Percentiles rank a stretch among this genome's conserved stretches.
Conservation (phyloP, 2,888 invertebrate species). For the Liodrosophila aerea region DNA sequence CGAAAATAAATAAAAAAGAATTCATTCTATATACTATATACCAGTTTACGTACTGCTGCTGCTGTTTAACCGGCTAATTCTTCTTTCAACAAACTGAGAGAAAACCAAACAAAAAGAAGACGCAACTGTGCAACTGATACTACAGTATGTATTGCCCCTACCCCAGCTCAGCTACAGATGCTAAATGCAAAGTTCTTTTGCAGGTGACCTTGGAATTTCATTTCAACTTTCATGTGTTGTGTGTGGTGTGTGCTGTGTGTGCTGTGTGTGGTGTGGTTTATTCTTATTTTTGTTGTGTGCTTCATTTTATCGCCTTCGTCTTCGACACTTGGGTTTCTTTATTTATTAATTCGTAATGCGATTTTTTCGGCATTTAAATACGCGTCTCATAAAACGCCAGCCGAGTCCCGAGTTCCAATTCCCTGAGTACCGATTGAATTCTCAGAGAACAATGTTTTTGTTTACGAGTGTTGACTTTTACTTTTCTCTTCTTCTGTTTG, state of each 20-base stretch:
- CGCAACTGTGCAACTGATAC: conserved; percentile 33
- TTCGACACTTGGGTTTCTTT: conserved; percentile 36
- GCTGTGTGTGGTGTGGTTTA: conserved; percentile 7
- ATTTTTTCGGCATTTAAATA: conserved; percentile 46
- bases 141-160: too few relatives aligned
- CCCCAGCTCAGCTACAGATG: conserved; percentile 44
- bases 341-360: conserved; percentile 62
- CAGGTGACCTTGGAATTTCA: conserved; percentile 61
- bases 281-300: conserved; percentile 11
- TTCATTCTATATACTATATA: conserved; percentile 16
- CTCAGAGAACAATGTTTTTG: too few relatives aligned
- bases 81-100: conserved; percentile 64
- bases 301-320: conserved; percentile 40
- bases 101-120: conserved; percentile 27
- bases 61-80: conserved; percentile 69
- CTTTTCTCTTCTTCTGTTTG: too few relatives aligned
- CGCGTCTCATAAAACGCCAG: conserved; percentile 26
- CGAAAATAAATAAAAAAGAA: conserved; percentile 14
- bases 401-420: conserved; percentile 2
- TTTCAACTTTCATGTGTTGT: conserved; percentile 40
- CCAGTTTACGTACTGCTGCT: conserved; percentile 52
- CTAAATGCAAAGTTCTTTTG: conserved; percentile 58
- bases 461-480: too few relatives aligned
- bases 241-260: conserved; percentile 9
- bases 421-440: too few relatives aligned